Base-by-base conservation (phyloP, 2,113 vertebrate species). In the Aptenodytes forsteri region DNA sequence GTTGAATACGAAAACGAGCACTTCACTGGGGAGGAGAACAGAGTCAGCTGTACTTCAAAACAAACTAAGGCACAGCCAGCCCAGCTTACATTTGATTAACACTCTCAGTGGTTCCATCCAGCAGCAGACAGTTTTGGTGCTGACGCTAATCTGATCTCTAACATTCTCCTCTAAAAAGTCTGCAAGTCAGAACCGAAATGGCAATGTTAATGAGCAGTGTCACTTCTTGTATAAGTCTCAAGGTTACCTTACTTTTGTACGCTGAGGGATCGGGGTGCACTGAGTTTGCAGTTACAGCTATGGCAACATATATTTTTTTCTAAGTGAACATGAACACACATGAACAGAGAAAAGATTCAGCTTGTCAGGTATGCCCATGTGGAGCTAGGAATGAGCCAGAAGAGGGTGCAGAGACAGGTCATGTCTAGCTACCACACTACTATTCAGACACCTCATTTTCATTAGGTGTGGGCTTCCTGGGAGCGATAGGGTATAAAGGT, bases 21-120 rank as follows among this genome's bases (percentile, higher is more conserved):
- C 77, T 95, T 89, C 89, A 61, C 49, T 65, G 56, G 19, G 70
- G 62, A 87, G 54, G 36, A 95, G 93, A 96, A 91, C 46, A 85
- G 72, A 93, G 91, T 69, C 93, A 90, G 46, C 62, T 77, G 34
- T 38, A 46, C 77, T 84, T 95, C 96, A 94, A 89, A 96, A 88
- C 65, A 93, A 82, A 64, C 0, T 2, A 18, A 90, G 76, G 83
- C 59, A 77, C 89, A 66, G 54, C 29, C 95, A 70, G 83, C 8
- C 21, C 80, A 21, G 52, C 70, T 79, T 36, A 58, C 26, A 29
- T 49, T 47, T 87, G 77, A 75, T 83, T 77, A 90, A 49, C 34
- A 16, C 40, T 16, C 69, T 34, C 75, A 9, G 34, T 55, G 21
- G 11, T 85, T 30, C 73, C 72, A 92, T 10, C n/a, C 73, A 92